These are phyloP conservation scores for Pantherophis vulpinus DNA, from an alignment of 2,797 vertebrate species.

Conservation along the genomic window DNA sequence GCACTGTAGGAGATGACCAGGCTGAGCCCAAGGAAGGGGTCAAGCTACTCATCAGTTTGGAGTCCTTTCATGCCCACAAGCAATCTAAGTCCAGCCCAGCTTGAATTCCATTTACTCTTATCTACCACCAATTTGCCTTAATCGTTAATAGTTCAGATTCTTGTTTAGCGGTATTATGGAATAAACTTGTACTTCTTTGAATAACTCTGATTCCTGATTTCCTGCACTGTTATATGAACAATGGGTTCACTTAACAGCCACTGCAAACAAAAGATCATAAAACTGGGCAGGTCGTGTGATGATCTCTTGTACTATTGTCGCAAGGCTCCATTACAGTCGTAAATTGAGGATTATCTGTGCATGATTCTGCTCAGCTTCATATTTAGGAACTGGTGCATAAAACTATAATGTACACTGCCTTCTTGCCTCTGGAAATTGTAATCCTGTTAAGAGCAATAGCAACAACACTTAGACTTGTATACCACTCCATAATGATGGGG, in stretches of 20 bases:
- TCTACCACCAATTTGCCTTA: background rate
- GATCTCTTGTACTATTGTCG: background rate
- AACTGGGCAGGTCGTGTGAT: background rate
- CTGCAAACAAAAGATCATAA: background rate
- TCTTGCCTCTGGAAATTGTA: slow-evolving; percentile 30
- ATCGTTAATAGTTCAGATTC: background rate
- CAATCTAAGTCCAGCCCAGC: background rate
- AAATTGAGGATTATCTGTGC: background rate
- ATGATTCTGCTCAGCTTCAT: slow-evolving; percentile 16
- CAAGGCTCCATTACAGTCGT: background rate
- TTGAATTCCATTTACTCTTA: background rate
- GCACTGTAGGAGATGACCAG: background rate
- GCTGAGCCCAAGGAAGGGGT: background rate
- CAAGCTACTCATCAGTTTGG: background rate
- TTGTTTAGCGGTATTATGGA: background rate
- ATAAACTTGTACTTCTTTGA: background rate
- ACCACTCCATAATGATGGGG: background rate
- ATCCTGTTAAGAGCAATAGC: background rate
- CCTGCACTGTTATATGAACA: background rate
- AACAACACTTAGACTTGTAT: background rate
- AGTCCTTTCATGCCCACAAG: background rate
- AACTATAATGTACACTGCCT: slow-evolving; percentile 10
- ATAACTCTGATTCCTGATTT: background rate
- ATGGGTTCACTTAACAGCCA: background rate
- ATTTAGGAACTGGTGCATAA: slow-evolving; percentile 24